Evolutionary conservation across 2,113 vertebrate genomes (phyloP).

Genomic region (Helogale parvula): DNA sequence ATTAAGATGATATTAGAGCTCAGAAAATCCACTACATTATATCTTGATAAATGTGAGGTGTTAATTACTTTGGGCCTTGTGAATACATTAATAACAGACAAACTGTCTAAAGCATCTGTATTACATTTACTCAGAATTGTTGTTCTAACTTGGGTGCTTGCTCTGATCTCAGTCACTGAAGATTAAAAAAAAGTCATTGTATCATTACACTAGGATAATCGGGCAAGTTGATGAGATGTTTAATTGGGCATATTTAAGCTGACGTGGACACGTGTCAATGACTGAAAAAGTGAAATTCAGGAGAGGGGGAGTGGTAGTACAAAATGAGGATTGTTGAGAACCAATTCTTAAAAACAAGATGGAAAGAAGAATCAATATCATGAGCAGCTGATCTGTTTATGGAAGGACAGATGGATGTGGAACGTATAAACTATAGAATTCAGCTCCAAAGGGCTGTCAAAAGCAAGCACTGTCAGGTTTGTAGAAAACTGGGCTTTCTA

Average conservation of each 20-base stretch:
- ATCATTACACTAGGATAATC: neutral
- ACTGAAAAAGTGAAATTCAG: neutral
- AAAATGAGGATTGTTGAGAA: neutral
- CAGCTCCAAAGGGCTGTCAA: neutral
- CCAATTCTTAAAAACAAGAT: neutral
- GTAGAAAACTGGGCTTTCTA: neutral
- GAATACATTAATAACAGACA: neutral
- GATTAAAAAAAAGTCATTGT: neutral
- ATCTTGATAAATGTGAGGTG: conserved; percentile 9
- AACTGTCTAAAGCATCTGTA: neutral
- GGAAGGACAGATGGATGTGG: neutral
- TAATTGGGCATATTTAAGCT: neutral
- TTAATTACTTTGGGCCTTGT: neutral
- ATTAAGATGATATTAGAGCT: neutral
- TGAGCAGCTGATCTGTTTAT: neutral
- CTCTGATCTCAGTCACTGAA: neutral
- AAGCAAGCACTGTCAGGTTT: neutral
- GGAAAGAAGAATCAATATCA: neutral
- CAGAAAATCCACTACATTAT: neutral
- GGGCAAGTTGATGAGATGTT: neutral
- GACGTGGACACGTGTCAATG: neutral
- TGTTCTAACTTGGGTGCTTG: neutral
- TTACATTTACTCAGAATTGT: neutral
- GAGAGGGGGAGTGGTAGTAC: accelerated
- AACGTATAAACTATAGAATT: neutral